Evolutionary conservation across 2,888 invertebrate genomes (phyloP).

Genomic region (Physocephala rufipes): DNA sequence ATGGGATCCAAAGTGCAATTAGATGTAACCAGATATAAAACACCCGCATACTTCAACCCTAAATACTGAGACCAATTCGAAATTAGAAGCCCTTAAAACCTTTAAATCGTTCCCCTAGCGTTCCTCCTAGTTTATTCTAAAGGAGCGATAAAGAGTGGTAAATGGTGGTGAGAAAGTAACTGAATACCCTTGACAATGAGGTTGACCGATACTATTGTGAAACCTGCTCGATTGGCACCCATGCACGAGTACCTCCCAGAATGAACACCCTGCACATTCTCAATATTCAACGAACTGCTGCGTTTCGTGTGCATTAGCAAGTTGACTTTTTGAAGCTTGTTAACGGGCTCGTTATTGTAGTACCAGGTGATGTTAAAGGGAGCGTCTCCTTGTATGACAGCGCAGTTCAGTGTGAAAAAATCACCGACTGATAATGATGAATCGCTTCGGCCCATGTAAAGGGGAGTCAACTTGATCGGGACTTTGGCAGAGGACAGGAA

Average conservation of each 20-base stretch:
- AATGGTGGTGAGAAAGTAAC: not conserved
- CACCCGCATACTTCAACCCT: too few relatives aligned
- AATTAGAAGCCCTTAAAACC: too few relatives aligned
- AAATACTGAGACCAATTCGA: too few relatives aligned
- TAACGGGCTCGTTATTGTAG: constrained; percentile 61
- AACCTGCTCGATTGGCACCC: constrained; percentile 72
- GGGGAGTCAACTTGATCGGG: constrained; percentile 73
- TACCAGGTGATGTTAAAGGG: constrained; percentile 83
- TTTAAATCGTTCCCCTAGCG: too few relatives aligned
- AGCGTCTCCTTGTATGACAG: constrained; percentile 80
- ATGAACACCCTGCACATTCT: constrained; percentile 72
- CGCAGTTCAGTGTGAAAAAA: constrained; percentile 72
- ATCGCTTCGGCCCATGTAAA: constrained; percentile 70
- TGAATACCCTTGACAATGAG: constrained; percentile 64
- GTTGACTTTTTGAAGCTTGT: constrained; percentile 54
- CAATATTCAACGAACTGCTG: constrained; percentile 72
- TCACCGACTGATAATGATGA: constrained; percentile 72
- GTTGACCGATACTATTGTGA: constrained; percentile 61
- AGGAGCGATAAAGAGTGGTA: too few relatives aligned
- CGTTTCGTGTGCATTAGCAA: constrained; percentile 68
- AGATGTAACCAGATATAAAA: too few relatives aligned
- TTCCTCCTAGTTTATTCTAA: too few relatives aligned
- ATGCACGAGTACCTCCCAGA: constrained; percentile 80
- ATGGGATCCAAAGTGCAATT: too few relatives aligned
- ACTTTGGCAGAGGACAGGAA: constrained; percentile 69